Conservation (phyloP, 2,888 invertebrate species). For the Drosophila anomelani region DNA sequence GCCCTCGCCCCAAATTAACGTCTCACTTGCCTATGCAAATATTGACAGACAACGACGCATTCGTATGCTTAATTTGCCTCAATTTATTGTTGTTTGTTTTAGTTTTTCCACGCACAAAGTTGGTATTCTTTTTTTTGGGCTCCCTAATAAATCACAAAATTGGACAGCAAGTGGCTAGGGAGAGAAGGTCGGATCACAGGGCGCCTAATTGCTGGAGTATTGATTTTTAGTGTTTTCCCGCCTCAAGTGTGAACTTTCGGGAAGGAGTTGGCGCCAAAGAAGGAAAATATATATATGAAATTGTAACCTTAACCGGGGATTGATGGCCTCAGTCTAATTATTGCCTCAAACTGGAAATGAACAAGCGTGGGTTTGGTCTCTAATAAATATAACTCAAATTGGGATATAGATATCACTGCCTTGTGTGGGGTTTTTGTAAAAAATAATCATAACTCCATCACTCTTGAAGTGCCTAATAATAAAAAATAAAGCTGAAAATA, state of each 20-base stretch:
- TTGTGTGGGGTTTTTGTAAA: not conserved
- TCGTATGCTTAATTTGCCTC: conserved; percentile 69
- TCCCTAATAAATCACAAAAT: conserved; percentile 56
- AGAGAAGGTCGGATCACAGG: conserved; percentile 4
- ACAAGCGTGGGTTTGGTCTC: not conserved
- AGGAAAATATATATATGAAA: not conserved
- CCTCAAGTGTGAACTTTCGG: conserved; percentile 28
- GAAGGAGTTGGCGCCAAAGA: conserved; percentile 26
- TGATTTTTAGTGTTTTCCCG: conserved; percentile 34
- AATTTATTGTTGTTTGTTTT: conserved; percentile 65
- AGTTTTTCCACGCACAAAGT: conserved; percentile 23
- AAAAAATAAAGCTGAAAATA: not conserved
- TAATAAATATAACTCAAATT: too few species aligned
- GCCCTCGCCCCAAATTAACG: not conserved
- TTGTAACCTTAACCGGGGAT: conserved; percentile 45
- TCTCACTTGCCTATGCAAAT: conserved; percentile 66
- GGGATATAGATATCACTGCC: not conserved
- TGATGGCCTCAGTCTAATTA: conserved; percentile 17
- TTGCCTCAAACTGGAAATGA: not conserved
- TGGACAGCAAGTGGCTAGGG: conserved; percentile 25
- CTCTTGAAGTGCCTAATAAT: not conserved
- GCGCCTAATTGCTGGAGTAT: conserved; percentile 52
- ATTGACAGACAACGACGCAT: conserved; percentile 63
- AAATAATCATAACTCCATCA: not conserved
- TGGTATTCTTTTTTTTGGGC: conserved; percentile 11